A percentile compares a stretch with the other conserved stretches of the same genome.
These are phyloP conservation scores for Periparus ater DNA, from an alignment of 2,797 vertebrate genomes.

Conservation along the genomic window DNA sequence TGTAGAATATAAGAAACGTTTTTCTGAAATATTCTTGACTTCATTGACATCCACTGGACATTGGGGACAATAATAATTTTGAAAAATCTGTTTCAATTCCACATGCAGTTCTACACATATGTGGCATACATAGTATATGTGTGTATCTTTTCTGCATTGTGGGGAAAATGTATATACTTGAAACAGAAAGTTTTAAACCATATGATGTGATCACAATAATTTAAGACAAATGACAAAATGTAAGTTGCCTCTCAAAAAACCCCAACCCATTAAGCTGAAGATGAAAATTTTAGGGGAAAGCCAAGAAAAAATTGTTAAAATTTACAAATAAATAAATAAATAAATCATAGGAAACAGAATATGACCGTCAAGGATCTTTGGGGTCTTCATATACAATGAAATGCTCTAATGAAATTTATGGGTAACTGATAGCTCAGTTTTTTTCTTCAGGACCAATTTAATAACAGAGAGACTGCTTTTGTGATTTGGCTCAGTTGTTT, in stretches of 20 bases:
- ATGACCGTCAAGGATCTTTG: not conserved
- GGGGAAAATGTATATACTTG: not conserved
- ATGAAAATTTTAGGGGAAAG: not conserved
- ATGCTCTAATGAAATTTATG: not conserved
- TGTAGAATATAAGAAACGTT: not conserved
- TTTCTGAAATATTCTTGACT: not conserved
- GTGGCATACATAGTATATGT: accelerated
- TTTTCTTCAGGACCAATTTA: too few species aligned
- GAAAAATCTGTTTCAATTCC: not conserved
- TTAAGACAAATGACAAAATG: not conserved
- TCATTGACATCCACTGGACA: not conserved
- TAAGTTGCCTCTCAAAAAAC: not conserved
- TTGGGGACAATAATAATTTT: not conserved
- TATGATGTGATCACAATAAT: not conserved
- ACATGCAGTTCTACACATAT: not conserved
- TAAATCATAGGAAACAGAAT: not conserved
- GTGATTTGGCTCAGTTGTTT: too few species aligned
- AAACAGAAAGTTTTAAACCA: not conserved
- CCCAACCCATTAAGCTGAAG: not conserved
- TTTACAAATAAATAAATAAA: not conserved
- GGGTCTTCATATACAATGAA: not conserved
- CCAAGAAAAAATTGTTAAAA: not conserved
- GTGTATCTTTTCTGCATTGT: not conserved
- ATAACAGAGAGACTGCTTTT: too few species aligned
- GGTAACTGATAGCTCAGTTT: not conserved